A percentile compares a stretch with the other conserved stretches of the same genome.
Conservation (phyloP, 2,113 vertebrate species). For the cattle (Bos taurus) region DNA sequence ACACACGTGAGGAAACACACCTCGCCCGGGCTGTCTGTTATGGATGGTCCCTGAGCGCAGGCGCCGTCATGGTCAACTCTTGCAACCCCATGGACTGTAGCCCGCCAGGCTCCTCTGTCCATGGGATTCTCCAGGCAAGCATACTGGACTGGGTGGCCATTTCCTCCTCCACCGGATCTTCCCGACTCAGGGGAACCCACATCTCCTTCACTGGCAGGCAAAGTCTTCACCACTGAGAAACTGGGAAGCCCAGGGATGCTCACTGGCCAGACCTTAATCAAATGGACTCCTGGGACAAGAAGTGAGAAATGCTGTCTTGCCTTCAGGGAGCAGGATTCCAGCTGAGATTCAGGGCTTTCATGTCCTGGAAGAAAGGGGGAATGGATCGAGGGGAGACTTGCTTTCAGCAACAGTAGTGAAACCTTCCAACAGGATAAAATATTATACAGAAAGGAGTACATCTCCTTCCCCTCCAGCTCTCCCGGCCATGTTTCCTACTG, state of each 20-base stretch:
- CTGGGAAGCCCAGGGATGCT: background rate
- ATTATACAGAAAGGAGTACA: too few species aligned
- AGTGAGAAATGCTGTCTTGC: background rate
- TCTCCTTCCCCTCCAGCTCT: background rate
- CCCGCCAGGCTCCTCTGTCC: background rate
- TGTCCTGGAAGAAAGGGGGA: background rate
- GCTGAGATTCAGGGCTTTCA: background rate
- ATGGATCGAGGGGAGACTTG: background rate
- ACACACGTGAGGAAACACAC: too few species aligned
- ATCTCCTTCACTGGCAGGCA: background rate
- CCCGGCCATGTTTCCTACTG: background rate
- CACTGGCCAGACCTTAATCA: background rate
- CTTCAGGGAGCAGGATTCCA: background rate
- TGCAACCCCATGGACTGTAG: background rate
- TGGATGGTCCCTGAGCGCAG: background rate
- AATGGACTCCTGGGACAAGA: too few species aligned
- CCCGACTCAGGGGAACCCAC: background rate
- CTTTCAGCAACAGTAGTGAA: background rate
- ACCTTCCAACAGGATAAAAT: background rate
- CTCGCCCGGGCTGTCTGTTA: background rate
- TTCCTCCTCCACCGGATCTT: background rate
- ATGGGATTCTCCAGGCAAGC: background rate
- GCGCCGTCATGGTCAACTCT: background rate
- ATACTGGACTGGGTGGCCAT: background rate
- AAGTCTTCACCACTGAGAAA: background rate